Evolutionary conservation across 2,888 invertebrate genomes (phyloP), one percentile per base, ranked within the genome.

Genomic region (Gerris lacustris): DNA sequence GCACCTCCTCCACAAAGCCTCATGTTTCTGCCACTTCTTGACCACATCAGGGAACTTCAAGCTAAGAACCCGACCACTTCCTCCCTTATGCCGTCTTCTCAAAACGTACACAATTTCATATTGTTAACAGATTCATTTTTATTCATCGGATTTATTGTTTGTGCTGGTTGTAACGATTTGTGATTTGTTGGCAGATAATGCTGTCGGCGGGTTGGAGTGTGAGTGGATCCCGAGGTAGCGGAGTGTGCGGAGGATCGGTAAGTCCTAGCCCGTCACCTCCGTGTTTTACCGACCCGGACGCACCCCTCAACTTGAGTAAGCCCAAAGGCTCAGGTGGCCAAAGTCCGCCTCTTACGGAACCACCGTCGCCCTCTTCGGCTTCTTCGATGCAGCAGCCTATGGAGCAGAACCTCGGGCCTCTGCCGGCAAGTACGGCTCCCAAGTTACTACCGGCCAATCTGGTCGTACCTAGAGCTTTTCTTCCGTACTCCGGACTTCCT

Each of bases 221-320:
- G 15, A 15, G 9, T 2, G 15, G 55, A 9, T 9, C 11, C 11
- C 15, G 11, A 15, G 15, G 55, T 9, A 55, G 55, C 44, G 73
- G 76, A 79, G n/a, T 79, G 80, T 15, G 79, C 80, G 72, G 80
- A 80, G 31, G 78, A 79, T 11, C 78, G 80, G 6, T 70, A n/a
- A 55, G 55, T 55, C 17, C 70, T 68, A 11, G 67, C 66, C 11
- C 74, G 67, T 79, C 80, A 9, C 78, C 80, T 9, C 77, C 79
- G 5, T 76, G 79, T 2, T 76, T 80, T 0, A 83, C 82, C 47
- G 89, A 91, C 80, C 87, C 89, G 0, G 94, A 94, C 79, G 87
- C 91, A 2, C 95, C 95, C 1, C 84, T 96, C 66, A 95, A 95
- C 82, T 86, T 95, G 69, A 89, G 89, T 78, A 95, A 94, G 82